Evolutionary conservation across 1,140 invertebrate species (phyloP).

Genomic region (Globodera rostochiensis): DNA sequence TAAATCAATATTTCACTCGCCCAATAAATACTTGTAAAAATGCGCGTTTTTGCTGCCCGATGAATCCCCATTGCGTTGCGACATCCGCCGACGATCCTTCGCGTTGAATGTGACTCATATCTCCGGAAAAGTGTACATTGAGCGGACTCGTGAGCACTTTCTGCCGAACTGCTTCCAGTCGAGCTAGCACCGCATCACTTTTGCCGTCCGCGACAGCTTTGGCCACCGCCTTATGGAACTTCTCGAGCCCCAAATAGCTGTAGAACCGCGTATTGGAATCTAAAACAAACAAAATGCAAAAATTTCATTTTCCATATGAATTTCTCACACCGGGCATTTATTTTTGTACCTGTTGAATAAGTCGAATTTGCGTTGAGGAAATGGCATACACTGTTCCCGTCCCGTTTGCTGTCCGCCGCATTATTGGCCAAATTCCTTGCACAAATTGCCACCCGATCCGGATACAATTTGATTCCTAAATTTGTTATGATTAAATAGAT

Average conservation of each 20-base stretch:
- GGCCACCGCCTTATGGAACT: constrained; percentile 44
- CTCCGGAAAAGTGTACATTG: constrained; percentile 39
- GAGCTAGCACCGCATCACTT: constrained; percentile 11
- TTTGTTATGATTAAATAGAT: too few relatives aligned
- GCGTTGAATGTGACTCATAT: constrained; percentile 11
- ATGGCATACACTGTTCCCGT: constrained; percentile 25
- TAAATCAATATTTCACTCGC: not conserved
- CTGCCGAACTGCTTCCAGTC: constrained; percentile 18
- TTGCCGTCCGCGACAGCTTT: constrained; percentile 20
- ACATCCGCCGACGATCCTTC: not conserved
- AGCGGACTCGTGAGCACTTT: constrained; percentile 27
- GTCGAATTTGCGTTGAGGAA: constrained; percentile 7
- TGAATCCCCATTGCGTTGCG: not conserved
- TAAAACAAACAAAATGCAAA: constrained; percentile 3
- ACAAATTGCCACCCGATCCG: constrained; percentile 26
- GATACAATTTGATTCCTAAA: constrained; percentile 11
- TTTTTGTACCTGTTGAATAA: constrained; percentile 19
- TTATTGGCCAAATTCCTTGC: constrained; percentile 42
- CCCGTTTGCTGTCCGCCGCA: constrained; percentile 43
- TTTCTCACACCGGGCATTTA: too few relatives aligned
- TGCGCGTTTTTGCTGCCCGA: not conserved
- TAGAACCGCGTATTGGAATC: constrained; percentile 40
- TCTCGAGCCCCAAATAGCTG: constrained; percentile 34
- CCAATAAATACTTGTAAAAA: not conserved
- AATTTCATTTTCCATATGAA: too few relatives aligned